Evolutionary conservation across 2,797 vertebrate genomes (phyloP), one percentile per base, ranked within the genome.

Genomic region (Balearica regulorum): DNA sequence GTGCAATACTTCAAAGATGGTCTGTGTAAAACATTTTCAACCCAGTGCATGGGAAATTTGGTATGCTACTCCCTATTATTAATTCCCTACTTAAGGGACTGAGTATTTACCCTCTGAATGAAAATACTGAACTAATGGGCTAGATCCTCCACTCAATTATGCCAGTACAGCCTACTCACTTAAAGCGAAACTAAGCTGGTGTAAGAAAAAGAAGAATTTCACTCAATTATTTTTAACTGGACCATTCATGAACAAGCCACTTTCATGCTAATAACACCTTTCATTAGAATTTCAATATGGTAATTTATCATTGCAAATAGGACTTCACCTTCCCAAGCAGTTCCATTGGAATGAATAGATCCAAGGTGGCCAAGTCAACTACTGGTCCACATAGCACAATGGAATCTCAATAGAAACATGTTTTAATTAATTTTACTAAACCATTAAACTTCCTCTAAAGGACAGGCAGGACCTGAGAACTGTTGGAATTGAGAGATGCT

Each of bases 1-100:
- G 60, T 48, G 46, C 68, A 86, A 25, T 9, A 87, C 81, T 97
- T 93, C 94, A 96, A 96, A 97, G 92, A 89, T 61, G 35, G 57
- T 71, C 75, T 87, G 61, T 53, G 26, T 81, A 82, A 93, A 96
- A 76, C 72, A 79, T 91, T 94, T 94, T 89, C 86, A 93, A 70
- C 22, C 18, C 57, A 78, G 51, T 69, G 46, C 79, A 90, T 64
- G 44, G 69, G 91, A 92, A 93, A 96, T 93, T 73, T 77, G 49
- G 71, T 77, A 60, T 85, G 48, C 41, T 77, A 77, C 62, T 94
- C 76, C 44, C 33, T 80, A 39, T 44, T 93, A 85, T 66, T 80
- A 94, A 94, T 92, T 76, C 62, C 13, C 53, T 93, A 25, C 71
- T 87, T 81, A 62, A 31, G 43, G 37, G 71, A 72, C 71, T 21